Base-by-base conservation (phyloP, 37 sponge, comb jelly and placozoan genomes). In the Spongia lamella region DNA sequence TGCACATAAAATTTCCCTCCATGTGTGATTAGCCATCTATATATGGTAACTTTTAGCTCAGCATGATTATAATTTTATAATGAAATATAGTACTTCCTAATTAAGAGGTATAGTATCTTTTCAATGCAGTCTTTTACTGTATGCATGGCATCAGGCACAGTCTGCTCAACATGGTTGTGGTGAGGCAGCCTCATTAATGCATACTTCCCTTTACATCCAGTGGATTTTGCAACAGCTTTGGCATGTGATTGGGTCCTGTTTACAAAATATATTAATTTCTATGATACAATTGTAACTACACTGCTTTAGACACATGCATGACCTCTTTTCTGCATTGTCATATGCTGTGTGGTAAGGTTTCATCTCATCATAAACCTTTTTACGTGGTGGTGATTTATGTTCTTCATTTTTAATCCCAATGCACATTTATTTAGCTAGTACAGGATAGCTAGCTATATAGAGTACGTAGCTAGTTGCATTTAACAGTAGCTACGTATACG, bases 131-230 rank as follows among this genome's bases (percentile, higher is more conserved):
- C 68, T 53, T 78, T 78, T 17, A 78, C 24, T 14, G 66, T 56
- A 53, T 78, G 79, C 69, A 78, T 78, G 19, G 79, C 55, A 56
- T 78, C 79, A 14, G 68, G 59, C 4, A 65, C 66, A 21, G 69
- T 78, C 21, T 78, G 47, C 1, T 7, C 1, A 9, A 34, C 7
- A 5, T 30, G 52, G 43, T 78, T 33, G n/a, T 78, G 79, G 35
- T 66, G 22, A 6, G 61, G 59, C 37, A 78, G 43, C 25, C 32
- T 67, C 66, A 64, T 63, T 1, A 78, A 43, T 4, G 68, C 57
- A 43, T 43, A 43, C 20, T 38, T 53, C 38, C 79, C 79, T 36
- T 78, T 78, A 58, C 67, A 78, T 33, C 79, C 79, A 11, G 68
- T 78, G n/a, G 38, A 21, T 31, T 56, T 56, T 4, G 68, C 58